Conservation (phyloP, 2,113 vertebrate species). For the Cryptoleucopteryx plumbea region DNA sequence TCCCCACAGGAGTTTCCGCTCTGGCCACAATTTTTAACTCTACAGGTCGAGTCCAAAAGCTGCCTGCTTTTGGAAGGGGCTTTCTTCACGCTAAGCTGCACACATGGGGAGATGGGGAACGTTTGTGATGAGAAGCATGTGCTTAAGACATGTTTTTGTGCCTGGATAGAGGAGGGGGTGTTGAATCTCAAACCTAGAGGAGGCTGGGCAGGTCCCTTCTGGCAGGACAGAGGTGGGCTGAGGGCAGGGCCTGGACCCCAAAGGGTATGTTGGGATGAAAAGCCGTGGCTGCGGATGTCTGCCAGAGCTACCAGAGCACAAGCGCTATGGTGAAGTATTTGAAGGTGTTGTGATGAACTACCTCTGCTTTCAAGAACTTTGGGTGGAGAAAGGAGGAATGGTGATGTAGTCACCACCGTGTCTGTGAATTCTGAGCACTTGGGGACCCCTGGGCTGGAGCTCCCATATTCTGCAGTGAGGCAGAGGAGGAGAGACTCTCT, state of each 20-base stretch:
- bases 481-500: neutral
- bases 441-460: neutral
- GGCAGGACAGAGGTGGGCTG: neutral
- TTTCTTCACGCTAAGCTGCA: neutral
- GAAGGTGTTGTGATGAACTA: neutral
- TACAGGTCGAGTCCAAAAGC: neutral
- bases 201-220: neutral
- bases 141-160: neutral
- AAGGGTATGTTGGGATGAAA: neutral
- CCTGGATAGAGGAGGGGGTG: neutral
- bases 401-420: neutral
- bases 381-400: neutral
- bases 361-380: neutral
- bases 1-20: neutral
- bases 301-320: neutral
- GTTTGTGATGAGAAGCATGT: neutral
- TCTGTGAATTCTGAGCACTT: neutral
- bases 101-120: fast-evolving
- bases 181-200: neutral
- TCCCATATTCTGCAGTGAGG: neutral
- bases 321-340: neutral
- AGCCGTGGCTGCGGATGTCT: neutral
- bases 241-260: neutral
- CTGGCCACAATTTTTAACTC: neutral
- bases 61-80: neutral